These are phyloP conservation scores for Drosophila fulvimacula DNA, from an alignment of 2,888 invertebrate genomes.

Conservation along the genomic window DNA sequence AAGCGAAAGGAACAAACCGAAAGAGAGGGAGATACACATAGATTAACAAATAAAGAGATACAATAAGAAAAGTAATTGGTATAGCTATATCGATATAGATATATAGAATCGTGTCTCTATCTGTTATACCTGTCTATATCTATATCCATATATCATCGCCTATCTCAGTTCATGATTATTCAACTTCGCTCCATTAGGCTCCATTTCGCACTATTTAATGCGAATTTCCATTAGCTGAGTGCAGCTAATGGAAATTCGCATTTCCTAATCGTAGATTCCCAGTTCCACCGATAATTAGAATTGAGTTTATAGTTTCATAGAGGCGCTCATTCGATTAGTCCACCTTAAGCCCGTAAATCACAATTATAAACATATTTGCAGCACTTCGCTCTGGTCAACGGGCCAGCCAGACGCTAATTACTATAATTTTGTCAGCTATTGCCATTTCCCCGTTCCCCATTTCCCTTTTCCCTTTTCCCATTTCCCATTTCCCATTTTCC, in stretches of 20 bases:
- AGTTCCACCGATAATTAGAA: slow-evolving; percentile 17
- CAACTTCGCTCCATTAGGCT: neutral
- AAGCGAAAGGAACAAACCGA: neutral
- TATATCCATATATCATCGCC: neutral
- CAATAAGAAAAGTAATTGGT: too few species aligned
- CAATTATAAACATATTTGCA: slow-evolving; percentile 39
- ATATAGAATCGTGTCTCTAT: neutral
- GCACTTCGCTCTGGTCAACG: slow-evolving; percentile 19
- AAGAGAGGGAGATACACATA: too few species aligned
- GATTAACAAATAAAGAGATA: neutral
- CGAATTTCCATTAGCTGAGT: too few species aligned
- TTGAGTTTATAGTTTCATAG: slow-evolving; percentile 2
- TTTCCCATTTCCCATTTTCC: neutral
- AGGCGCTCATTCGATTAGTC: neutral
- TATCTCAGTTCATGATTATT: too few species aligned
- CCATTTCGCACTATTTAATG: neutral
- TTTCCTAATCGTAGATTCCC: neutral
- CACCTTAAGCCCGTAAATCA: slow-evolving; percentile 33
- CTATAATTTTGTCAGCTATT: slow-evolving; percentile 50
- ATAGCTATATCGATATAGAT: neutral
- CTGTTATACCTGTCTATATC: neutral
- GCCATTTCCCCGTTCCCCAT: neutral
- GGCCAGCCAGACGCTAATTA: slow-evolving; percentile 53
- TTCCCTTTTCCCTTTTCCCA: neutral
- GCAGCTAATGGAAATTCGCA: neutral